A percentile compares a stretch with the other conserved stretches of the same genome.
phyloP scores from a whole-genome alignment of 2,888 invertebrate genomes.

The Diploptera punctata region DNA sequence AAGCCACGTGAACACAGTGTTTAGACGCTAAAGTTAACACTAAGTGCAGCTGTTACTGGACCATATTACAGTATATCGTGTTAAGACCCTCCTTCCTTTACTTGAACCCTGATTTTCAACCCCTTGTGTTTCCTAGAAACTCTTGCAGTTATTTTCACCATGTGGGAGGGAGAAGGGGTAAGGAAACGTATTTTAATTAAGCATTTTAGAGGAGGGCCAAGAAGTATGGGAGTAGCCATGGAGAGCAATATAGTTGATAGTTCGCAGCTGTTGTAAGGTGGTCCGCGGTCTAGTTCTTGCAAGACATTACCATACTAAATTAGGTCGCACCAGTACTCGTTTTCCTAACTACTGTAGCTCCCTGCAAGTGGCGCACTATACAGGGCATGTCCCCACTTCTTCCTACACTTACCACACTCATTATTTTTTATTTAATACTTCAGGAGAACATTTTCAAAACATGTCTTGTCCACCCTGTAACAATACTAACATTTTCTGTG shows the following conservation, averaged over 20 bases:
- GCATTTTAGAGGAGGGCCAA: conserved; percentile 41
- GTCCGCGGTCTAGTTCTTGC: conserved; percentile 50
- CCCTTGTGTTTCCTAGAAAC: not conserved
- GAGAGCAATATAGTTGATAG: conserved; percentile 29
- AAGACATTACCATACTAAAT: conserved; percentile 58
- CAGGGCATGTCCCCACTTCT: not conserved
- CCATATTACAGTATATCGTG: conserved; percentile 19
- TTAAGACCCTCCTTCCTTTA: conserved; percentile 14
- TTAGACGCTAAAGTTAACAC: conserved; percentile 5
- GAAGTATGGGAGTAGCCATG: conserved; percentile 33
- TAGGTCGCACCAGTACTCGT: conserved; percentile 48
- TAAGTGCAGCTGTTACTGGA: conserved; percentile 15
- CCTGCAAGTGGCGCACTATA: not conserved
- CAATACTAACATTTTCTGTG: too few relatives aligned
- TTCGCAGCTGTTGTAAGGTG: conserved; percentile 33
- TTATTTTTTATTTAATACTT: too few relatives aligned
- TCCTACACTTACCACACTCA: not conserved
- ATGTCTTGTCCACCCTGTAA: too few relatives aligned
- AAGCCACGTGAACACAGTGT: not conserved
- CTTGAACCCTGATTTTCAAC: conserved; percentile 19
- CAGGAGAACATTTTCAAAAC: too few relatives aligned
- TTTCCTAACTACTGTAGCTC: conserved; percentile 10
- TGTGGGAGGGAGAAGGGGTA: conserved; percentile 9
- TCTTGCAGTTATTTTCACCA: conserved; percentile 23
- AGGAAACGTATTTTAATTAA: conserved; percentile 43